These are phyloP conservation scores for Flexamia atlantica DNA, from an alignment of 2,888 invertebrate species.

Conservation along the genomic window DNA sequence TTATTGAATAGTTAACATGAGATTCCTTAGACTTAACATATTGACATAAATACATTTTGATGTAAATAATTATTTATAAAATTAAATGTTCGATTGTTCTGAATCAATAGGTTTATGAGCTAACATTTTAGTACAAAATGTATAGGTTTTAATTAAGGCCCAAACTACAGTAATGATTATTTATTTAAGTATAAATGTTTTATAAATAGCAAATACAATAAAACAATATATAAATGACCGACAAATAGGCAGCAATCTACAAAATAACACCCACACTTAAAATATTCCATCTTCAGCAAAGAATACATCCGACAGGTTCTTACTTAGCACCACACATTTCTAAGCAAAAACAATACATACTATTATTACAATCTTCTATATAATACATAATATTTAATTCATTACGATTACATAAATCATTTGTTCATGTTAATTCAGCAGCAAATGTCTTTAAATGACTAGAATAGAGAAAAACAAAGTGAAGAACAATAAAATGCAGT, in stretches of 20 bases:
- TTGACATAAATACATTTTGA: too few relatives aligned
- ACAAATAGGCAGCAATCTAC: constrained; percentile 48
- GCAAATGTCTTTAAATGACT: constrained; percentile 51
- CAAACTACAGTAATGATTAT: constrained; percentile 35
- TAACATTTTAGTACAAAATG: too few relatives aligned
- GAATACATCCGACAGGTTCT: constrained; percentile 37
- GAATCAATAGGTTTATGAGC: too few relatives aligned
- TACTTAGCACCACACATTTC: constrained; percentile 60
- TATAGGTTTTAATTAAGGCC: not conserved
- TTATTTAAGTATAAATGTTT: constrained; percentile 63
- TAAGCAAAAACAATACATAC: constrained; percentile 50
- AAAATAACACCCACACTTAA: constrained; percentile 60
- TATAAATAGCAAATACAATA: constrained; percentile 63
- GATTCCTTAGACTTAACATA: too few relatives aligned
- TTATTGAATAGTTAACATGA: too few relatives aligned
- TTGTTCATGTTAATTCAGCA: constrained; percentile 46
- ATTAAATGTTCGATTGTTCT: too few relatives aligned
- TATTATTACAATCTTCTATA: constrained; percentile 46
- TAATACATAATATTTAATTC: not conserved
- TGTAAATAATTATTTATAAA: too few relatives aligned
- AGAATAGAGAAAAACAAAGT: constrained; percentile 38
- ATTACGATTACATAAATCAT: constrained; percentile 13
- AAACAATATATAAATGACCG: constrained; percentile 52
- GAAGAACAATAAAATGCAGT: constrained; percentile 34
- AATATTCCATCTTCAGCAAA: constrained; percentile 52